phyloP scores from a whole-genome alignment of 2,797 vertebrate species.

The Allobates femoralis region DNA sequence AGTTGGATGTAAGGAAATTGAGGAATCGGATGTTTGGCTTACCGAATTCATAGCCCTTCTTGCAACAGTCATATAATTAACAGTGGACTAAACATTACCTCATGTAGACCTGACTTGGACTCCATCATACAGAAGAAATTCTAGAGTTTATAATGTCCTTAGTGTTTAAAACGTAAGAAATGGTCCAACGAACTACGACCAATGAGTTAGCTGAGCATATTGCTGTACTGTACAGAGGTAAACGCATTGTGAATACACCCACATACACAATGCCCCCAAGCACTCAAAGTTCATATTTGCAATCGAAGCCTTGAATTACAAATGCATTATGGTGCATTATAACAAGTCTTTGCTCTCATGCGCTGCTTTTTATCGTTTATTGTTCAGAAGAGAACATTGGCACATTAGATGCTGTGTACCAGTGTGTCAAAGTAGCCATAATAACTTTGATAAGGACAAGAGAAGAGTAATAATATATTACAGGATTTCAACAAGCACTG shows the following conservation, averaged over 20 bases:
- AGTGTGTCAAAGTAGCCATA: constrained; percentile 41
- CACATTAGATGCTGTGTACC: constrained; percentile 34
- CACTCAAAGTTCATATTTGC: constrained; percentile 25
- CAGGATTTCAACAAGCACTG: neutral
- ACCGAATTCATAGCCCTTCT: too few species aligned
- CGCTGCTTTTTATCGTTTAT: neutral
- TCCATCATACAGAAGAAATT: neutral
- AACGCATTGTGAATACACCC: constrained; percentile 1
- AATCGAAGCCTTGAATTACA: constrained; percentile 10
- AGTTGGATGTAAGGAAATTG: too few species aligned
- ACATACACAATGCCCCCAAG: constrained; percentile 33
- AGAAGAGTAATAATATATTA: constrained; percentile 6
- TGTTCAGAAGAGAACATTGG: constrained; percentile 7
- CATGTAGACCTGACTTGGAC: neutral
- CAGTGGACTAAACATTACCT: neutral
- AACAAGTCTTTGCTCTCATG: constrained; percentile 3
- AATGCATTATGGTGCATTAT: constrained; percentile 31
- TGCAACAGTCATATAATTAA: neutral
- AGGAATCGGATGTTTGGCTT: too few species aligned
- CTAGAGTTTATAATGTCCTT: neutral
- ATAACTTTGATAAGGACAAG: constrained; percentile 11
- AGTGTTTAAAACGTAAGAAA: neutral
- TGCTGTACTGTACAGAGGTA: neutral
- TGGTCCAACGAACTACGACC: neutral
- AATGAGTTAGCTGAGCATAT: neutral